Base-by-base conservation (phyloP, 2,797 vertebrate species). In the Hippocampus kuda region DNA sequence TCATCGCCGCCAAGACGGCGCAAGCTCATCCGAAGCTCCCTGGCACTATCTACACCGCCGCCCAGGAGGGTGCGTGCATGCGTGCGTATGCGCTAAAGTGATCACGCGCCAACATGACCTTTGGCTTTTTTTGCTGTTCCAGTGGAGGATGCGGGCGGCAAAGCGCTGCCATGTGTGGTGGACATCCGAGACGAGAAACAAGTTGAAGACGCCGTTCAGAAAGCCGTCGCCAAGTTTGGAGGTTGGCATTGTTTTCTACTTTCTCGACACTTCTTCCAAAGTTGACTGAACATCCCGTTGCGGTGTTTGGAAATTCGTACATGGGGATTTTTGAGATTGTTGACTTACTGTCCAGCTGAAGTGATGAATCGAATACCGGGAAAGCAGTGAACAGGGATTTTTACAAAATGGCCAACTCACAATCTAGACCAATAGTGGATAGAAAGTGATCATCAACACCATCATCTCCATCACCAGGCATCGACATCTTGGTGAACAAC, bases 401-500 rank as follows among this genome's bases (percentile, higher is more conserved):
- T 22, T 12, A 53, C 22, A 64, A 13, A 46, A 16, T 16, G 15
- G 8, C 4, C 2, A 15, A 49, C 46, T 48, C 46, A 10, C 12
- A 10, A 46, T 13, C 44, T 46, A 7, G 3, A 38, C 34, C 34
- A 3, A 38, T 38, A 46, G 44, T 15, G 44, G 10, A 46, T 46
- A 46, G 44, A 15, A 15, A 46, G 44, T 72, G 75, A 76, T 79
- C 66, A 69, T 67, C 27, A 3, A 24, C 27, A 11, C 65, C 6
- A 3, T 18, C 12, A 0, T 78, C 27, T 3, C 75, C 68, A 69
- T 82, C 69, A 81, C 71, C 87, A 99, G 96, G 97, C 51, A 99
- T 99, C 73, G 96, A 99, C 90, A 93, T 99, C 81, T 86, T 98
- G 89, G 94, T 99, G 81, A 98, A 99, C 88, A 98, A 98, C 57